Base-by-base conservation (phyloP, 2,888 invertebrate species). In the Apantesis nais region DNA sequence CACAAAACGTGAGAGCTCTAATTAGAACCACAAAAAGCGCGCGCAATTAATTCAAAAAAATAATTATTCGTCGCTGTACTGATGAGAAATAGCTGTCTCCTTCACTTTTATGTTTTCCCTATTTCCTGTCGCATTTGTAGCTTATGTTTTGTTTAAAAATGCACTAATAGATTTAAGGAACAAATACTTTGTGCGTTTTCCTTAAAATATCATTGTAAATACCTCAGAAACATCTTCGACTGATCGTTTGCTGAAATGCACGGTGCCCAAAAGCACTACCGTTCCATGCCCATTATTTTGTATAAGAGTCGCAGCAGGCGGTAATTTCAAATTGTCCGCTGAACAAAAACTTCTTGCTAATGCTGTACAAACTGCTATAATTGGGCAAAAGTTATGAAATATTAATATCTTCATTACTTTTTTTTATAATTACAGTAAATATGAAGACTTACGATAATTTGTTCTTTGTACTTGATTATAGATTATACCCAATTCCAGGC, bases 241-340 rank as follows among this genome's bases (percentile, higher is more conserved):
- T 2, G 95, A 95, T 76, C 92, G 84, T 82, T 93, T 94, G 81
- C 95, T 95, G 74, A 95, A 95, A 78, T 95, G 95, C 34, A 95
- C 94, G 0, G 95, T 95, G 61, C 95, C 95, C 68, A 95, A 85
- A 62, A 95, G 77, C 14, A 94, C 92, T n/a, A 95, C 94, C 8
- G 88, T 92, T 14, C 87, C 91, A 22, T 76, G 61, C 4, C 76
- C 76, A 75, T 94, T 91, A 75, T 91, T 86, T 79, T 93, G 93
- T 39, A 95, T 58, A 16, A 93, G 70, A 7, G 90, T 89, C 1
- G 95, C 94, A 5, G 95, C 80, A 25, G 83, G 60, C 2, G 94
- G 94, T 25, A 94, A 79, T 1, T 62, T 31, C 25, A 86, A 11
- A 58, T 19, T 16, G 25, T 34, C 8, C 9, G 66, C 25, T 70